Conservation (phyloP, 2,797 vertebrate species). For the Nyctalus aviator region DNA sequence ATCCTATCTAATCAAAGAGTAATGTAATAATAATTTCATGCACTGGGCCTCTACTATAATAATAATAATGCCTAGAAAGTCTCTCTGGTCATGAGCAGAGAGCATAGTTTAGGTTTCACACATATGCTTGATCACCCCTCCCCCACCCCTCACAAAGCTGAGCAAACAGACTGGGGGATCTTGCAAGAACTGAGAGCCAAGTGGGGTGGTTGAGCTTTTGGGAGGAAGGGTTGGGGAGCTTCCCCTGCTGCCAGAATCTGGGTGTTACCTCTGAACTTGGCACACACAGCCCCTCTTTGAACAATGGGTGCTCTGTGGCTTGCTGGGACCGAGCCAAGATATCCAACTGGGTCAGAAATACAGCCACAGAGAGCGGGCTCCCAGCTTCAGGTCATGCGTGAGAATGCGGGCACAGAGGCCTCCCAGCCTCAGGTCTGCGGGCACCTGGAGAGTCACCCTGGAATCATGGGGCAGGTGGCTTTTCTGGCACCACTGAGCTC, state of each 20-base stretch:
- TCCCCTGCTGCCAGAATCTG: neutral
- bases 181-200: neutral
- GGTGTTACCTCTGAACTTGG: conserved; percentile 3
- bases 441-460: neutral
- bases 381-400: neutral
- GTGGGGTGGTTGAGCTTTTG: neutral
- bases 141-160: neutral
- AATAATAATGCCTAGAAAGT: neutral
- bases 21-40: no score
- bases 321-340: neutral
- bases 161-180: neutral
- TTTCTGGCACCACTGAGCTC: neutral
- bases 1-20: no score
- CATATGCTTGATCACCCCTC: neutral
- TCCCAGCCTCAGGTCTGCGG: neutral
- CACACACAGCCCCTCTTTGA: neutral
- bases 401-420: neutral
- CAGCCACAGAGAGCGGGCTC: neutral
- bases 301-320: conserved; percentile 61
- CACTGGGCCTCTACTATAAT: neutral
- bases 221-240: neutral
- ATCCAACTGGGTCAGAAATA: conserved; percentile 17
- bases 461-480: neutral
- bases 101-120: neutral
- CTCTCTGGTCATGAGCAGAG: neutral